Evolutionary conservation across 1,140 invertebrate genomes (phyloP), one percentile per base, ranked within the genome.

Genomic region (Ctenoplectra terminalis): DNA sequence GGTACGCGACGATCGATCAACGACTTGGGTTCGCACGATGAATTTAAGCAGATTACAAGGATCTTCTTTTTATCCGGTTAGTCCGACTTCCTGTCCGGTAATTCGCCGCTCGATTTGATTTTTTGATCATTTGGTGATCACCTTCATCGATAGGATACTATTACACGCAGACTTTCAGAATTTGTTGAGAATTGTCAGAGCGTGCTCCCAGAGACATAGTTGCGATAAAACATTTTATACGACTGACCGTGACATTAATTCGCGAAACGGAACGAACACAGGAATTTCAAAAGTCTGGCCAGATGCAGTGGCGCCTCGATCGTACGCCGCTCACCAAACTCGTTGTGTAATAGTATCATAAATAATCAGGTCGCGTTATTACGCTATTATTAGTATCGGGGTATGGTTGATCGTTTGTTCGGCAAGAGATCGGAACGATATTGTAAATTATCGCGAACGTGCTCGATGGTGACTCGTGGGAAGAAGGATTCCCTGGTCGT

Each of bases 1-100:
- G 48, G 67, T 70, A 48, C 69, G 9, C 40, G 40, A 40, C 9
- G 9, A 84, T 84, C 74, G 80, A 77, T 84, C 72, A n/a, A n/a
- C n/a, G n/a, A n/a, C n/a, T n/a, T n/a, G n/a, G n/a, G n/a, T n/a
- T n/a, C n/a, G n/a, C n/a, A n/a, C 54, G 34, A 74, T 17, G 29
- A 75, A 54, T 46, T 48, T 34, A 46, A 67, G 40, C 50, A 17
- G 31, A 70, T 60, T 48, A 29, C 75, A 20, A 46, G 5, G 37
- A 69, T 46, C 52, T 31, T 63, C 72, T 74, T 40, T 52, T 52
- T 52, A 74, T 74, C 72, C 37, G 37, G 1, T 15, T 58, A 1
- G 13, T 17, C 29, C 20, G 20, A 23, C 26, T 29, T 29, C n/a
- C n/a, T 29, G 31, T 17, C n/a, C 64, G 43, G 23, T n/a, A 37